Evolutionary conservation across 2,797 vertebrate genomes (phyloP).

Genomic region (Coendou prehensilis): DNA sequence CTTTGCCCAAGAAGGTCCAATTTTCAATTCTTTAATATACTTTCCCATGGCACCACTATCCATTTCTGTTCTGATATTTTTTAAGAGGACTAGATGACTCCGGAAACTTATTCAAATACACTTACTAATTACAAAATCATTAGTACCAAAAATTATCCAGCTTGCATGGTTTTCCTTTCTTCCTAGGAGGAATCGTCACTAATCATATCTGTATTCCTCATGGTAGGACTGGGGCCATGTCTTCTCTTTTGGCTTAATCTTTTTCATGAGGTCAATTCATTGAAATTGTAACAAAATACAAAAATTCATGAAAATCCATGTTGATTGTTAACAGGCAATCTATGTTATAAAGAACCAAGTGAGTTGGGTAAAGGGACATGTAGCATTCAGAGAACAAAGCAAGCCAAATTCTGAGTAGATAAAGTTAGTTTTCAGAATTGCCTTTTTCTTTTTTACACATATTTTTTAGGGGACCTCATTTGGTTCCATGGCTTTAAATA

Average conservation of each 20-base stretch:
- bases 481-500: not conserved
- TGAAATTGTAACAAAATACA: not conserved
- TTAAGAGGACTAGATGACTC: not conserved
- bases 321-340: not conserved
- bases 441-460: not conserved
- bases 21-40: not conserved
- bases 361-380: not conserved
- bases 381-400: not conserved
- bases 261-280: not conserved
- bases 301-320: not conserved
- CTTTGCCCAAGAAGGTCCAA: not conserved
- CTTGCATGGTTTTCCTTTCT: not conserved
- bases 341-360: not conserved
- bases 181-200: not conserved
- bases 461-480: not conserved
- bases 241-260: not conserved
- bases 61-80: not conserved
- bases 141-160: not conserved
- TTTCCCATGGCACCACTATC: not conserved
- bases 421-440: not conserved
- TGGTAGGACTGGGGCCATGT: not conserved
- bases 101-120: not conserved
- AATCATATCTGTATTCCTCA: not conserved
- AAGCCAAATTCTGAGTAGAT: not conserved
- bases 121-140: slow-evolving; percentile 2